Conservation (phyloP, 2,797 vertebrate genomes). For the Buphagus erythrorhynchus region DNA sequence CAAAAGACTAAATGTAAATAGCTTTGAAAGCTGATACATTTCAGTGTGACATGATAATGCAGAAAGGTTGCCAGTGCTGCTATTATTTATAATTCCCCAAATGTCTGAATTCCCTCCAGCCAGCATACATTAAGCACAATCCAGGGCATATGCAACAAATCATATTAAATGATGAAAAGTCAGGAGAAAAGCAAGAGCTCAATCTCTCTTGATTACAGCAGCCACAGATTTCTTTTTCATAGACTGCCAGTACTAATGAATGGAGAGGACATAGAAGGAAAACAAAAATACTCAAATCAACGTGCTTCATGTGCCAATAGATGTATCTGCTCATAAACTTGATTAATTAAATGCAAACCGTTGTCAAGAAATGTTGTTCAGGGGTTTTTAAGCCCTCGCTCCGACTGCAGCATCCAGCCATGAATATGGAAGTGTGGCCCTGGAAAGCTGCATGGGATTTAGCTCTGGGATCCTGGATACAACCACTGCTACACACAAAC, state of each 20-base stretch:
- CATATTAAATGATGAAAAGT: constrained; percentile 23
- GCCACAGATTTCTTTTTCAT: constrained; percentile 35
- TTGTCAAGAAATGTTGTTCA: background rate
- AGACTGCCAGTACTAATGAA: constrained; percentile 9
- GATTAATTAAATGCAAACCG: background rate
- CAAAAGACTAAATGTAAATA: background rate
- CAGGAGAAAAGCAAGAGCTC: constrained; percentile 29
- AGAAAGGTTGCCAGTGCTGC: background rate
- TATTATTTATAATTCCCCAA: constrained; percentile 33
- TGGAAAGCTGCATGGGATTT: background rate
- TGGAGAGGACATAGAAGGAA: constrained; percentile 3
- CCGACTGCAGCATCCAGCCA: background rate
- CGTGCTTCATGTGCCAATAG: background rate
- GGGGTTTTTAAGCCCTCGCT: background rate
- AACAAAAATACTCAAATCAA: constrained; percentile 6
- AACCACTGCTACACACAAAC: background rate
- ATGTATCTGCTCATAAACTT: background rate
- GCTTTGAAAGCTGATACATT: background rate
- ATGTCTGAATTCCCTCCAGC: constrained; percentile 4
- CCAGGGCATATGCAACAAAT: constrained; percentile 47
- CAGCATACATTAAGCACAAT: constrained; percentile 14
- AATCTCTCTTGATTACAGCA: constrained; percentile 42
- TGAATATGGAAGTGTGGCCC: accelerated
- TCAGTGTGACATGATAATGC: background rate
- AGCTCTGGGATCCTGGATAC: background rate